These are phyloP conservation scores for Aphaenogaster floridana DNA, from an alignment of 1,140 invertebrate species.

Conservation along the genomic window DNA sequence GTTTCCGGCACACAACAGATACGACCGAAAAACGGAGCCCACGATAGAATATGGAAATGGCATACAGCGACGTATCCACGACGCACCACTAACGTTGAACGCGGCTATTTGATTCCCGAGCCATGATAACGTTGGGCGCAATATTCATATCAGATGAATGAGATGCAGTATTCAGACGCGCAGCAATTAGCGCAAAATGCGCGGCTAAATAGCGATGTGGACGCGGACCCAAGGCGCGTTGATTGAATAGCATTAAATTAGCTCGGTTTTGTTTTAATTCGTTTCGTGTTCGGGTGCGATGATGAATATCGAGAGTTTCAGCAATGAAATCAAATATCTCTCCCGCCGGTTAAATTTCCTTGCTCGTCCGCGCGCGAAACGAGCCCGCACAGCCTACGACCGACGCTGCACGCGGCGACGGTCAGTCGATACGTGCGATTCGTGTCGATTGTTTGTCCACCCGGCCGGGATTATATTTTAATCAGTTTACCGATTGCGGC, in stretches of 20 bases:
- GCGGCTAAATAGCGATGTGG: slow-evolving; percentile 27
- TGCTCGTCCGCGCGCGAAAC: slow-evolving; percentile 19
- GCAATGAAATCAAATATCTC: slow-evolving; percentile 53
- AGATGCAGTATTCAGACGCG: slow-evolving; percentile 52
- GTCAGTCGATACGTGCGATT: slow-evolving; percentile 54
- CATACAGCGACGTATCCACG: not conserved
- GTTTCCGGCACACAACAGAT: not conserved
- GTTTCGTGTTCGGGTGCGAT: not conserved
- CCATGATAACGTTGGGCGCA: slow-evolving; percentile 40
- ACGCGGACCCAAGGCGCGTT: slow-evolving; percentile 19
- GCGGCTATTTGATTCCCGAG: slow-evolving; percentile 37
- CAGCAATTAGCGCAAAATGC: slow-evolving; percentile 56
- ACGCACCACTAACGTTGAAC: slow-evolving; percentile 23
- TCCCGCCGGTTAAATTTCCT: slow-evolving; percentile 37
- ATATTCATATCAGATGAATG: slow-evolving; percentile 55
- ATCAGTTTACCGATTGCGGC: slow-evolving; percentile 63
- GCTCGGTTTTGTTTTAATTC: slow-evolving; percentile 52
- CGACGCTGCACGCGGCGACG: slow-evolving; percentile 6
- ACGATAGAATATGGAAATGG: slow-evolving; percentile 1
- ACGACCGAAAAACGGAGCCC: not conserved
- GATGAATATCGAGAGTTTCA: slow-evolving; percentile 54
- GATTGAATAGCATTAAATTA: slow-evolving; percentile 62
- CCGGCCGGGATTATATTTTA: slow-evolving; percentile 57
- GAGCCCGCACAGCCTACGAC: not conserved
- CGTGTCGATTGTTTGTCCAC: slow-evolving; percentile 56